Conservation (phyloP, 37 sponge, comb jelly and placozoan species). For the Oscarella lobularis region DNA sequence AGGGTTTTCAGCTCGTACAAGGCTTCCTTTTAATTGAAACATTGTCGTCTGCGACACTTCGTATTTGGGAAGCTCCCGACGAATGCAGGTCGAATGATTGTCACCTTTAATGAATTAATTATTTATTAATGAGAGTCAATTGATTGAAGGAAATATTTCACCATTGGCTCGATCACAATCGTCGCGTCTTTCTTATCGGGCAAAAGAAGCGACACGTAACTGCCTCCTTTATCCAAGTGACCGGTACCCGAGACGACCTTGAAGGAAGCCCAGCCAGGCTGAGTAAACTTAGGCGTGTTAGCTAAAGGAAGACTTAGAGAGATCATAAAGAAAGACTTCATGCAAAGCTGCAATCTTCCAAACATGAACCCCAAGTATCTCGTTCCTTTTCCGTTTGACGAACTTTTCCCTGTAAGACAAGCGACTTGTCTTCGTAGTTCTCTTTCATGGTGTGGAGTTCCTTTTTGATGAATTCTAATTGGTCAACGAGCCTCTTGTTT, state of each 20-base stretch:
- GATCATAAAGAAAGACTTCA: too few species aligned
- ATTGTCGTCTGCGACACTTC: constrained; percentile 25
- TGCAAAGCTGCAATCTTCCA: too few species aligned
- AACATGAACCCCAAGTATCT: too few species aligned
- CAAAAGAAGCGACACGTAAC: constrained; percentile 49
- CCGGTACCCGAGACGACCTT: constrained; percentile 38
- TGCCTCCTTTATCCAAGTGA: constrained; percentile 35
- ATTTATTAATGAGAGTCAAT: too few species aligned
- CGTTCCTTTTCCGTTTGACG: constrained; percentile 49
- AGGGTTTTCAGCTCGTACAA: too few species aligned
- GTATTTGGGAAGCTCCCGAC: constrained; percentile 41
- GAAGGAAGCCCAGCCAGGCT: constrained; percentile 41
- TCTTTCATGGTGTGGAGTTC: constrained; percentile 57
- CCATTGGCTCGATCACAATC: constrained; percentile 70
- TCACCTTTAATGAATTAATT: too few species aligned
- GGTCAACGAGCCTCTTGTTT: constrained; percentile 87
- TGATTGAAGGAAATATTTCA: too few species aligned
- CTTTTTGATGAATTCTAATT: constrained; percentile 73
- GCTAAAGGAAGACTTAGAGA: too few species aligned
- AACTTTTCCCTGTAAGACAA: constrained; percentile 54
- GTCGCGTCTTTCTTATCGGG: constrained; percentile 30
- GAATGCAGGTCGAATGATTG: constrained; percentile 47
- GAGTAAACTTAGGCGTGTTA: constrained; percentile 66
- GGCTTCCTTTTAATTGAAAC: constrained; percentile 31
- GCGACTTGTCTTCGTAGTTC: constrained; percentile 92